Percentiles rank a stretch among this genome's conserved stretches.
phyloP scores from a whole-genome alignment of 2,797 vertebrate species.

The Gymnopithys bicolor region DNA sequence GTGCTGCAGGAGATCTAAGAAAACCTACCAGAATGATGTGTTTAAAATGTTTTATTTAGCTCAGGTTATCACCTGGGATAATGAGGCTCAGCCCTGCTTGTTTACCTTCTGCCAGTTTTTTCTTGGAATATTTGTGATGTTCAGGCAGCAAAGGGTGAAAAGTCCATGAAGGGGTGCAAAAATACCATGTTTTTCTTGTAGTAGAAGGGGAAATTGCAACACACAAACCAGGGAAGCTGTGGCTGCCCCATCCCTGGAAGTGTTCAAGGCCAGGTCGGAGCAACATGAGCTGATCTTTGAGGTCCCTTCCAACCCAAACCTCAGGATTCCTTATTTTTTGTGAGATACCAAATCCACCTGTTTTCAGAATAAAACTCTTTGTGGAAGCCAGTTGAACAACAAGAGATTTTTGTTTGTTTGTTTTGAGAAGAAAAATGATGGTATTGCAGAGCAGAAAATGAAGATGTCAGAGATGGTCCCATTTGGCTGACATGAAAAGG shows the following conservation, averaged over 20 bases:
- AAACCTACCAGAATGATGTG: neutral
- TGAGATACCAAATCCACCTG: neutral
- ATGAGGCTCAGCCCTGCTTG: neutral
- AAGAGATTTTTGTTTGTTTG: too few species aligned
- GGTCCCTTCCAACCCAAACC: neutral
- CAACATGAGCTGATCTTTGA: accelerated
- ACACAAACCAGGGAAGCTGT: neutral
- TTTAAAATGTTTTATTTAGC: neutral
- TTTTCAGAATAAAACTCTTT: neutral
- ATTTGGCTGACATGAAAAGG: conserved; percentile 43
- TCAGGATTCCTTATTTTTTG: neutral
- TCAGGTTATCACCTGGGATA: neutral
- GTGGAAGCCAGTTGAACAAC: neutral
- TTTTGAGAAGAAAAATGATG: neutral
- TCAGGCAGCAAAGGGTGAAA: neutral
- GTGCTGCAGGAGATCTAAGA: neutral
- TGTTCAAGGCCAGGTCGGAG: neutral
- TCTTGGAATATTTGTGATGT: neutral
- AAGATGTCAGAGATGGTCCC: conserved; percentile 1
- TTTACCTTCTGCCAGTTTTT: neutral
- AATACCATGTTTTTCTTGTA: neutral
- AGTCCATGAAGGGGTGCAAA: neutral
- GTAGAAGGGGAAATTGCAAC: neutral
- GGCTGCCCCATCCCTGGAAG: neutral
- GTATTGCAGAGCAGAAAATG: neutral